These are phyloP conservation scores for Neogobius melanostomus DNA, from an alignment of 2,113 vertebrate genomes.

Conservation along the genomic window DNA sequence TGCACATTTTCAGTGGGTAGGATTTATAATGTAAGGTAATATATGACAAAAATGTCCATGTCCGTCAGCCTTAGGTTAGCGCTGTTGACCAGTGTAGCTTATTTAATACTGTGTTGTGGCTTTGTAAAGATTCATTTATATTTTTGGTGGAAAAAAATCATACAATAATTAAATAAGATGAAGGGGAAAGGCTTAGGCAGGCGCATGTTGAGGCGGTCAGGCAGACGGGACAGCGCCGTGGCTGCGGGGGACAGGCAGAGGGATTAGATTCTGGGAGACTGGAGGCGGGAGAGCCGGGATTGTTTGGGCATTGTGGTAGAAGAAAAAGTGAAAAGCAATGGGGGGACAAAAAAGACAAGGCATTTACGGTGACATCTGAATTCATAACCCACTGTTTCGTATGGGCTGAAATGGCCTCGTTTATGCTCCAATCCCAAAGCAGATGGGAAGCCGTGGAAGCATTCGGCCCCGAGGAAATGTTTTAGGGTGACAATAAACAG, in stretches of 20 bases:
- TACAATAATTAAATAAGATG: constrained; percentile 20
- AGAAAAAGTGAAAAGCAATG: constrained; percentile 52
- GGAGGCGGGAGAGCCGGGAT: constrained; percentile 57
- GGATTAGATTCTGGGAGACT: constrained; percentile 71
- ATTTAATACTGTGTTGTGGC: too few relatives aligned
- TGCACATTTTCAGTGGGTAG: too few relatives aligned
- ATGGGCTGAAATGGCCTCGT: constrained; percentile 49
- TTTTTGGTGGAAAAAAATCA: too few relatives aligned
- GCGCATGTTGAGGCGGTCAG: constrained; percentile 62
- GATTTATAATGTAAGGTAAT: too few relatives aligned
- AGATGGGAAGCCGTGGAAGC: constrained; percentile 43
- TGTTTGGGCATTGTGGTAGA: constrained; percentile 60
- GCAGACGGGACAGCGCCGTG: constrained; percentile 60
- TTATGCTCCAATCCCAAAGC: constrained; percentile 42
- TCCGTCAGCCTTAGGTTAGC: too few relatives aligned
- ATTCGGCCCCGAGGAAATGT: constrained; percentile 35
- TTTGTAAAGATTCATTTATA: too few relatives aligned
- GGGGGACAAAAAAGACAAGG: constrained; percentile 44
- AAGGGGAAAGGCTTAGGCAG: constrained; percentile 52
- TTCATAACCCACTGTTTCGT: constrained; percentile 53
- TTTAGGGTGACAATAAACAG: constrained; percentile 45
- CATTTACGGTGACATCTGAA: constrained; percentile 61
- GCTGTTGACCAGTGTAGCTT: too few relatives aligned
- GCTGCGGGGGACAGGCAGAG: constrained; percentile 68
- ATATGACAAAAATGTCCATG: too few relatives aligned